Conservation (phyloP, 2,113 vertebrate genomes). For the Semicossyphus pulcher region DNA sequence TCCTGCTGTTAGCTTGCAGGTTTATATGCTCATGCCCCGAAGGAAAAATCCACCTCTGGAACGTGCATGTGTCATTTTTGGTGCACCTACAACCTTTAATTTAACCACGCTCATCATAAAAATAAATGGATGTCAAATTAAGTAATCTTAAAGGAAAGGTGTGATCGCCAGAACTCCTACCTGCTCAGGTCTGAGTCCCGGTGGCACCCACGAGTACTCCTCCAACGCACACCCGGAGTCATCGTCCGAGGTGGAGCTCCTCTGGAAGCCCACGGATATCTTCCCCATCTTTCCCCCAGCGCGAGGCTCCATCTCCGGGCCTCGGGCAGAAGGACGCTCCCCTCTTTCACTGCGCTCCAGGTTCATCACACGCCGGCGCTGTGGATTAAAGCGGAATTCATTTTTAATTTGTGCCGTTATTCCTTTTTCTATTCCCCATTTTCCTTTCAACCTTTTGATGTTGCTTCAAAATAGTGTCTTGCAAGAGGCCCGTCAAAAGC, state of each 20-base stretch:
- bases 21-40: not conserved
- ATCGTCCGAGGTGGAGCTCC: conserved; percentile 94
- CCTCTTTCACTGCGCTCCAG: conserved; percentile 78
- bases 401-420: not conserved
- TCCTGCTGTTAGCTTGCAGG: conserved; percentile 1
- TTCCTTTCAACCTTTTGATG: too few relatives aligned
- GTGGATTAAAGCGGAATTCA: conserved; percentile 19
- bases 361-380: conserved; percentile 86
- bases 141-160: too few relatives aligned
- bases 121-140: too few relatives aligned
- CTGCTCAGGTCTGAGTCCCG: conserved; percentile 93
- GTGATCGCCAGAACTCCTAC: conserved; percentile 63
- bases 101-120: too few relatives aligned
- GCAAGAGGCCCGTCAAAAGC: too few relatives aligned
- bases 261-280: conserved; percentile 89
- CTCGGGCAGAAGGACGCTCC: conserved; percentile 65
- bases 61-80: not conserved
- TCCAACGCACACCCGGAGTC: conserved; percentile 96
- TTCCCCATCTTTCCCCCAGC: conserved; percentile 80
- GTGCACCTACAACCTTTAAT: too few relatives aligned
- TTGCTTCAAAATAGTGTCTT: too few relatives aligned
- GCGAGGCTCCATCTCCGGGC: conserved; percentile 90
- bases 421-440: not conserved
- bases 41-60: not conserved
- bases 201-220: conserved; percentile 96